Percentiles rank a stretch among this genome's conserved stretches.
Conservation (phyloP, 2,113 vertebrate genomes). For the Plecotus auritus region DNA sequence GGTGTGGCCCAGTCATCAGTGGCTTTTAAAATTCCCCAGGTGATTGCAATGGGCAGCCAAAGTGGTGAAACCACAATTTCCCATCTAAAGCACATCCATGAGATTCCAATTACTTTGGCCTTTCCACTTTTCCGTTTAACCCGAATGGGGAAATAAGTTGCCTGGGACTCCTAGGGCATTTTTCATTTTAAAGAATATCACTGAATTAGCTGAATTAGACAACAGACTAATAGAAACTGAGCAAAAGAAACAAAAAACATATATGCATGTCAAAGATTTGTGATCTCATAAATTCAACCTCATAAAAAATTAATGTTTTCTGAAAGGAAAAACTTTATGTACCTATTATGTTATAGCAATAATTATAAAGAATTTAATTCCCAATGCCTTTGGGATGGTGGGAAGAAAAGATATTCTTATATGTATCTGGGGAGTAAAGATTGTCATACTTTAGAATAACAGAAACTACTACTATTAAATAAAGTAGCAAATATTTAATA, state of each 20-base stretch:
- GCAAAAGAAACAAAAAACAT: not conserved
- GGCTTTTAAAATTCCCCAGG: conserved; percentile 43
- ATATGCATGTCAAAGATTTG: not conserved
- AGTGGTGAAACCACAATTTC: conserved; percentile 14
- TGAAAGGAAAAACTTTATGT: not conserved
- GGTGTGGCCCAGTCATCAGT: not conserved
- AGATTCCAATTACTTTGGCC: not conserved
- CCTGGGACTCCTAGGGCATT: not conserved
- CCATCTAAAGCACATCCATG: not conserved
- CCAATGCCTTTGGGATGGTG: not conserved
- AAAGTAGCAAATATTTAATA: not conserved
- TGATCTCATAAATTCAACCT: not conserved
- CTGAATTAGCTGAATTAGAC: not conserved
- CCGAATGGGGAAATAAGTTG: not conserved
- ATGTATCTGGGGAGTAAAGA: not conserved
- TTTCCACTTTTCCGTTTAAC: conserved; percentile 8
- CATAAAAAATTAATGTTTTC: not conserved
- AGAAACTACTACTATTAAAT: not conserved
- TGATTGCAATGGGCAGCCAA: not conserved
- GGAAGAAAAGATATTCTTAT: not conserved
- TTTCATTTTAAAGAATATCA: not conserved
- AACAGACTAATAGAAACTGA: not conserved
- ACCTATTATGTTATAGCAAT: not conserved
- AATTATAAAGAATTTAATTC: not conserved
- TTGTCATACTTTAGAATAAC: not conserved